Evolutionary conservation across 2,888 invertebrate genomes (phyloP), one percentile per base, ranked within the genome.

Genomic region (Phrixothrix hirtus): DNA sequence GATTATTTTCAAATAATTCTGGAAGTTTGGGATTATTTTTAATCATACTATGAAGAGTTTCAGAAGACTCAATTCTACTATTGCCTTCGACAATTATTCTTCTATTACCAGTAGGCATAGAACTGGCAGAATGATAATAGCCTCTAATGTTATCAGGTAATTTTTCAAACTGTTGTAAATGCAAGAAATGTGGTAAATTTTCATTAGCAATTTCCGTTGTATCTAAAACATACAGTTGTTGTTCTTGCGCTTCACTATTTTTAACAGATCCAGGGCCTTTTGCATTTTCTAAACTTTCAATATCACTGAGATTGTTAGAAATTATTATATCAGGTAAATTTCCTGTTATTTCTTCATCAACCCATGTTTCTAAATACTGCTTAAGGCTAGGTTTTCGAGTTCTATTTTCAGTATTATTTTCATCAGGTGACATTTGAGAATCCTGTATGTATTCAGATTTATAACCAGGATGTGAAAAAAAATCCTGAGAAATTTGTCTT

Each of bases 281-380:
- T n/a, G 49, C 9, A 11, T 27, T 14, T 25, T 52, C 41, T 15
- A 43, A 26, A 27, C 32, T 39, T 10, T 49, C 49, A 15, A 41
- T 41, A 10, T 51, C 52, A 7, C 12, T 34, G n/a, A 43, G 17
- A 10, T 43, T 35, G 29, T 47, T 52, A 4, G 31, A 34, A 1
- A 51, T 35, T 15, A 56, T 27, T n/a, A 56, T 48, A 11, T 56
- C 56, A 2, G 56, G 41, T 10, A 47, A 26, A 11, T 68, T 69
- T 1, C 63, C 61, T 0, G 64, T 56, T 1, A 66, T 61, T 10
- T 73, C 71, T 44, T 73, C 74, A 31, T 74, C 75, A 0, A 70
- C 71, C 74, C 74, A 74, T 34, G 67, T 74, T 48, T 75, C 75
- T 26, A 75, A 59, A 44, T 67, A 75, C 25, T 72, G 70, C 41